These are phyloP conservation scores for Rhodeus uyekii DNA, from an alignment of 2,797 vertebrate genomes.

Conservation along the genomic window DNA sequence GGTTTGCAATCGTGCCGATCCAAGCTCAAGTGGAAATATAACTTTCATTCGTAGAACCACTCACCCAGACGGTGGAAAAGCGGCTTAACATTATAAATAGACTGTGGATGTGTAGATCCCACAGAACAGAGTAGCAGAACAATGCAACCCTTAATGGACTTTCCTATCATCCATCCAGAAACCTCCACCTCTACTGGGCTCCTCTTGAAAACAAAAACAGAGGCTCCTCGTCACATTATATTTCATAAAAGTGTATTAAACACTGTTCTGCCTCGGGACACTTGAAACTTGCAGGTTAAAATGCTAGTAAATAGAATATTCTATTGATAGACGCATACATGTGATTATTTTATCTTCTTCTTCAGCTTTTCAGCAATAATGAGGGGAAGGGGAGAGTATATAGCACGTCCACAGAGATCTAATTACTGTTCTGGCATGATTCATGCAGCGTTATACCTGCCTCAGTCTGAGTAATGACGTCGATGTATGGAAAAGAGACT, in stretches of 20 bases:
- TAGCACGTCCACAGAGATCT: conserved; percentile 35
- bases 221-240: background rate
- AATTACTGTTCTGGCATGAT: conserved; percentile 34
- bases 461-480: conserved; percentile 7
- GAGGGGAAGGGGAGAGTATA: background rate
- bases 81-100: background rate
- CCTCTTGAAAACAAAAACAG: too few species aligned
- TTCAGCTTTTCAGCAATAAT: background rate
- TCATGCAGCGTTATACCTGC: conserved; percentile 1
- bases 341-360: background rate
- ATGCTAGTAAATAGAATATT: background rate
- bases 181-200: background rate
- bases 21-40: background rate
- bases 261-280: conserved; percentile 11
- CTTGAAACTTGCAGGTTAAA: background rate
- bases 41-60: background rate
- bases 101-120: background rate
- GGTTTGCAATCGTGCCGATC: background rate
- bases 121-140: background rate
- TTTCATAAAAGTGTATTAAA: background rate
- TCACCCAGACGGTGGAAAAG: background rate
- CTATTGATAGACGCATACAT: background rate
- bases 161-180: background rate
- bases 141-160: background rate
- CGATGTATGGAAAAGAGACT: background rate